These are phyloP conservation scores for Osmerus eperlanus DNA, from an alignment of 2,113 vertebrate genomes.

Conservation along the genomic window DNA sequence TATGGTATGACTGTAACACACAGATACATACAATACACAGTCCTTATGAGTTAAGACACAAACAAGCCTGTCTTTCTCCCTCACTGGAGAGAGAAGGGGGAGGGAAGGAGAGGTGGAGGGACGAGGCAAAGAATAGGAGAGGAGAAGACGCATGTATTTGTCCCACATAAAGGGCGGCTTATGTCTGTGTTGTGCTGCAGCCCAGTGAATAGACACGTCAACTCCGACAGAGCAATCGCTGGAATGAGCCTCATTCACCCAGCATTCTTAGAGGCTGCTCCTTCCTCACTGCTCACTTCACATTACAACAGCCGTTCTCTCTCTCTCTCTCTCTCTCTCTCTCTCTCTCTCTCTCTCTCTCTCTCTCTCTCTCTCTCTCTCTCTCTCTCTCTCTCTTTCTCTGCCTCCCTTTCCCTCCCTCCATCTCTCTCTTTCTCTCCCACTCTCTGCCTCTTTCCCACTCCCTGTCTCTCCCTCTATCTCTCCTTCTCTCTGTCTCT, in stretches of 20 bases:
- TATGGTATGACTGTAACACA: no score
- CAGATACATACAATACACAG: no score
- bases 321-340: background rate
- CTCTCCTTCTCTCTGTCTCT: background rate
- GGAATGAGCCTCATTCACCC: background rate
- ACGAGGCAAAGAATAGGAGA: background rate
- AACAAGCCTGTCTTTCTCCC: no score
- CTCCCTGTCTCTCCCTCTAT: background rate
- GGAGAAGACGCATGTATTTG: background rate
- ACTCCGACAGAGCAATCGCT: background rate
- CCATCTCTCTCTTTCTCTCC: background rate
- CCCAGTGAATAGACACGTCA: slow-evolving; percentile 2
- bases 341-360: background rate
- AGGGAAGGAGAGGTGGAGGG: background rate
- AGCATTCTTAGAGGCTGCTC: background rate
- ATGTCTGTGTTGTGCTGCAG: background rate
- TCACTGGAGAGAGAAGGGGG: background rate
- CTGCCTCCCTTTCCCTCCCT: background rate
- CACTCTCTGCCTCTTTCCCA: background rate
- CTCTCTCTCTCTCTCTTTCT: slow-evolving; percentile 3
- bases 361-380: background rate
- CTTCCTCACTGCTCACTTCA: background rate
- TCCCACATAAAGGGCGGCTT: no score
- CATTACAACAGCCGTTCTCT: background rate
- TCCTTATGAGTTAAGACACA: background rate